Conservation (phyloP, 2,888 invertebrate genomes). For the Cephus spinipes region DNA sequence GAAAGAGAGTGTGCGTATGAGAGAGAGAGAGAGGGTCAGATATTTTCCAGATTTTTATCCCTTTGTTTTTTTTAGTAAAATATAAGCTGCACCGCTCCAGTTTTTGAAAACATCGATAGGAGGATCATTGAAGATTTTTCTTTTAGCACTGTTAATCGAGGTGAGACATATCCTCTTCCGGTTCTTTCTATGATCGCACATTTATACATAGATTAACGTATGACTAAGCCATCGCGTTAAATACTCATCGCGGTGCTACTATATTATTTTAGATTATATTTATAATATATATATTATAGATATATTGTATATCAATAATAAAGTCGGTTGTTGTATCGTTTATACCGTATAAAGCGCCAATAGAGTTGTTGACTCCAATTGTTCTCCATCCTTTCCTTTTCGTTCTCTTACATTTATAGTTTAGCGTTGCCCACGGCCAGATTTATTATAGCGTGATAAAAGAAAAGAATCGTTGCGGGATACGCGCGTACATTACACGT, state of each 20-base stretch:
- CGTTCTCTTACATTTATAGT: not conserved
- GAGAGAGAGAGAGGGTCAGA: not conserved
- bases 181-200: not conserved
- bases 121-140: not conserved
- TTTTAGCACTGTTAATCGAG: not conserved
- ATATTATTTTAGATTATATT: not conserved
- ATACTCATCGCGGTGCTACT: not conserved
- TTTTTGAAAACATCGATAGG: not conserved
- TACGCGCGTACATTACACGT: not conserved
- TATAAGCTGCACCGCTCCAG: slow-evolving; percentile 27
- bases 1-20: not conserved
- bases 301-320: not conserved
- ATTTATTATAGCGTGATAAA: not conserved
- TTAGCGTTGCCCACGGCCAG: not conserved
- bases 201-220: not conserved
- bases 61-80: slow-evolving; percentile 29
- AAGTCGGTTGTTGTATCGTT: not conserved
- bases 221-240: not conserved
- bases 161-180: not conserved
- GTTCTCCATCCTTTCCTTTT: not conserved
- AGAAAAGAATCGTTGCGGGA: not conserved
- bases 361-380: not conserved
- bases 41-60: not conserved
- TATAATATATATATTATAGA: not conserved
- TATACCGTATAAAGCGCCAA: not conserved